Conservation (phyloP, 2,113 vertebrate species). For the Psittacula cyanocephala region DNA sequence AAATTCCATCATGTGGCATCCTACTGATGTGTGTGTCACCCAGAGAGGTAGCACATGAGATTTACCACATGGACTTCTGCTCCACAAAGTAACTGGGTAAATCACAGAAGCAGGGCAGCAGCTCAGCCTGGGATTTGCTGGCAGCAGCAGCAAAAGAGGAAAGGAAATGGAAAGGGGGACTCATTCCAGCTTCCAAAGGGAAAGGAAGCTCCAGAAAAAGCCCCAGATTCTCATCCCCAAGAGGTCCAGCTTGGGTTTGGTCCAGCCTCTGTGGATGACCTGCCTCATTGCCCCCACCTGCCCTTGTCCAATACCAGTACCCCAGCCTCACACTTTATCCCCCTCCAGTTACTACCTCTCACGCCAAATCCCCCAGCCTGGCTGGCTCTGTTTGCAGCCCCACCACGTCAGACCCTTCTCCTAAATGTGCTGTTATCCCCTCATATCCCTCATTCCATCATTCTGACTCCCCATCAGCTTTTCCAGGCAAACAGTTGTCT, state of each 20-base stretch:
- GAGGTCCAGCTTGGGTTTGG: rapidly evolving
- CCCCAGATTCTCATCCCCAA: background rate
- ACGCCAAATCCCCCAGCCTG: background rate
- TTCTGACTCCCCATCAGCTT: background rate
- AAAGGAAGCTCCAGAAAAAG: background rate
- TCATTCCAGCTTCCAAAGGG: background rate
- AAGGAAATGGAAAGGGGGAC: background rate
- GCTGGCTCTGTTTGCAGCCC: background rate
- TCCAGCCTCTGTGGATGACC: background rate
- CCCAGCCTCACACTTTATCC: background rate
- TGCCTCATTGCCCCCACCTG: too few relatives aligned
- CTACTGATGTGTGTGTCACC: background rate
- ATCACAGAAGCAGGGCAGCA: background rate
- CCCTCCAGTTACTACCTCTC: background rate
- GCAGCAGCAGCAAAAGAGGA: background rate
- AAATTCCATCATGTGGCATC: constrained; percentile 29
- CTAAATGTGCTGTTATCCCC: background rate
- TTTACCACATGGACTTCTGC: background rate
- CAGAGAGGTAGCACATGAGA: background rate
- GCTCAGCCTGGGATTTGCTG: background rate
- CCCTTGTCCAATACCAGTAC: background rate
- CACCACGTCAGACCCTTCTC: background rate
- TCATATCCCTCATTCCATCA: background rate
- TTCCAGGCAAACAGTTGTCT: background rate
- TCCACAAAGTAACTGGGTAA: background rate